Conservation (phyloP, 2,888 invertebrate species). For the Amorpha juglandis region DNA sequence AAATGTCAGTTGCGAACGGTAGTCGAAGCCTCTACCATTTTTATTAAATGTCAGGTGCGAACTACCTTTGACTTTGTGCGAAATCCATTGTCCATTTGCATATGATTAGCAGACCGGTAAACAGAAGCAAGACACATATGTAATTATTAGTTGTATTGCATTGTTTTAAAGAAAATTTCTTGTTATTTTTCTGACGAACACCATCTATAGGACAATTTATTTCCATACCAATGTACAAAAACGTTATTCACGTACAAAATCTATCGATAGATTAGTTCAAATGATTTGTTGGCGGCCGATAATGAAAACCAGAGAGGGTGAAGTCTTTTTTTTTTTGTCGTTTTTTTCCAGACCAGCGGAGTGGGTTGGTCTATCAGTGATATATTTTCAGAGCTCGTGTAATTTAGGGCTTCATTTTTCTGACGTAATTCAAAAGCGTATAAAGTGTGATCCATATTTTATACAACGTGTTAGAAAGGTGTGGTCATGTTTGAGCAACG, state of each 20-base stretch:
- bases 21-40: too few relatives aligned
- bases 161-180: too few relatives aligned
- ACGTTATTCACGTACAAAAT: not conserved
- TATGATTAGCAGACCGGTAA: too few relatives aligned
- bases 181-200: too few relatives aligned
- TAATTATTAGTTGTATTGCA: too few relatives aligned
- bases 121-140: too few relatives aligned
- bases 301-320: conserved; percentile 40
- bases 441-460: not conserved
- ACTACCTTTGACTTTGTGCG: too few relatives aligned
- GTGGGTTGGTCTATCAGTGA: conserved; percentile 44
- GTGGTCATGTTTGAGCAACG: too few relatives aligned
- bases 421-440: conserved; percentile 29
- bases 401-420: conserved; percentile 52
- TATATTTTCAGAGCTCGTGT: conserved; percentile 53
- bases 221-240: not conserved
- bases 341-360: conserved; percentile 40
- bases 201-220: not conserved
- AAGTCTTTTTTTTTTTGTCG: conserved; percentile 43
- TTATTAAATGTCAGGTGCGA: too few relatives aligned
- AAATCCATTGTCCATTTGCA: too few relatives aligned
- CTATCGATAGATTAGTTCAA: conserved; percentile 30
- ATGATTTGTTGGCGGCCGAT: conserved; percentile 42
- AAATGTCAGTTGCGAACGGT: too few relatives aligned
- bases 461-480: too few relatives aligned